These are phyloP conservation scores for Cyclina sinensis DNA, from an alignment of 1,140 invertebrate genomes.

Conservation along the genomic window DNA sequence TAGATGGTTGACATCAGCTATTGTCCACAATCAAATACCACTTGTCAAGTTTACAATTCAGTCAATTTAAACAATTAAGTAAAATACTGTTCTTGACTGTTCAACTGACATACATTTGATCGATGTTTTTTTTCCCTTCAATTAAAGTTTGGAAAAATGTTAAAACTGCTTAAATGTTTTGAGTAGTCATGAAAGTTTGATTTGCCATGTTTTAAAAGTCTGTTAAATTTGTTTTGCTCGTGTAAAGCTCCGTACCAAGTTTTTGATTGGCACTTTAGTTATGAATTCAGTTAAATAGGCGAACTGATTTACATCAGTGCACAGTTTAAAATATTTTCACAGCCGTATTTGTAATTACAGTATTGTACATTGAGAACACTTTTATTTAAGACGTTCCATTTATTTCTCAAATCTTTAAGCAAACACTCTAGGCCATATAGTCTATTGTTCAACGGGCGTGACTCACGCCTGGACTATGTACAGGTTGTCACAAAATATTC, in stretches of 20 bases:
- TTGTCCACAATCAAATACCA: conserved; percentile 43
- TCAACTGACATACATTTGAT: conserved; percentile 1
- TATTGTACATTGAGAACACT: background rate
- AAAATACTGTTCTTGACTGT: background rate
- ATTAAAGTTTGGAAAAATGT: no score
- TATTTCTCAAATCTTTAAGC: conserved; percentile 11
- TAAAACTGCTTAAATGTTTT: no score
- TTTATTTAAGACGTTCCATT: conserved; percentile 7
- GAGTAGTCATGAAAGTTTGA: no score
- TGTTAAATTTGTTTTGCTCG: no score
- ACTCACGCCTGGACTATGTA: conserved; percentile 23
- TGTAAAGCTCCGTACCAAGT: no score
- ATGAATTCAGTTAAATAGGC: no score
- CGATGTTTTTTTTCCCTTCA: no score
- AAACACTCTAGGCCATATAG: conserved; percentile 1
- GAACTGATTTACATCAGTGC: no score
- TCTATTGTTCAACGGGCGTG: conserved; percentile 25
- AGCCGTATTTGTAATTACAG: no score
- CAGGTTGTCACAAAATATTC: background rate
- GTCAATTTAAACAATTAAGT: conserved; percentile 20
- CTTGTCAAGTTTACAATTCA: conserved; percentile 20
- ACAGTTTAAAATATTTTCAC: no score
- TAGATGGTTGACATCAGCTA: background rate
- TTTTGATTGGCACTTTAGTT: no score
- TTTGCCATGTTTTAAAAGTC: no score